Evolutionary conservation across 2,888 invertebrate genomes (phyloP).

Genomic region (Lucinisca nassula): DNA sequence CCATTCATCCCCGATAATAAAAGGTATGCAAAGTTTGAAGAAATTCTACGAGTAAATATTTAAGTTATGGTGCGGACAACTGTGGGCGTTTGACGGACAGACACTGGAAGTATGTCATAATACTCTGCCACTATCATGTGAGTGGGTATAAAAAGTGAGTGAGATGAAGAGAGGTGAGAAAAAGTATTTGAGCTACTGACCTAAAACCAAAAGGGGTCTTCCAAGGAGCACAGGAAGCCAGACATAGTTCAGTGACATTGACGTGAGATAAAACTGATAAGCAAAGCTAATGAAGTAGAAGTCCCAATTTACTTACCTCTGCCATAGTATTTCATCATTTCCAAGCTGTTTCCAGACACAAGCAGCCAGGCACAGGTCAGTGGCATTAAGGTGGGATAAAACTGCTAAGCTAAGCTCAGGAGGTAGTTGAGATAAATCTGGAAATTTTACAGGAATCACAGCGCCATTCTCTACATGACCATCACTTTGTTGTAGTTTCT

Average conservation of each 20-base stretch:
- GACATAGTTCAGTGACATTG: neutral
- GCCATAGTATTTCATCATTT: slow-evolving; percentile 89
- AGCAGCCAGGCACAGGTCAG: slow-evolving; percentile 89
- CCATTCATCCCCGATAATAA: neutral
- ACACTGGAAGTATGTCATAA: neutral
- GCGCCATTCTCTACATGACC: slow-evolving; percentile 47
- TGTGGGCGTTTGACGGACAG: neutral
- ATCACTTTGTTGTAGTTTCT: slow-evolving; percentile 56
- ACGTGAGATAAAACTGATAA: neutral
- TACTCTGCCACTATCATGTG: neutral
- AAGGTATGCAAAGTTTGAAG: neutral
- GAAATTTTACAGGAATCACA: slow-evolving; percentile 78
- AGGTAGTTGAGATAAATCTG: slow-evolving; percentile 88
- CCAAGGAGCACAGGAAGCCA: no score
- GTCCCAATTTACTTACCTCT: slow-evolving; percentile 82
- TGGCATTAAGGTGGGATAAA: slow-evolving; percentile 89
- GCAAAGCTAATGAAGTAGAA: no score
- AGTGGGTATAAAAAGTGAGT: neutral
- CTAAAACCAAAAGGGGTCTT: no score
- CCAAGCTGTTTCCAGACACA: slow-evolving; percentile 89
- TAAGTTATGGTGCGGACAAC: neutral
- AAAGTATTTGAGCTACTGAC: no score
- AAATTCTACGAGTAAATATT: neutral
- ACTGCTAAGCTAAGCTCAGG: slow-evolving; percentile 88
- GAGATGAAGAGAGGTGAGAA: no score